Percentiles rank a stretch among this genome's conserved stretches.
Evolutionary conservation across 2,888 invertebrate genomes (phyloP).

Genomic region (Coleophora deauratella): DNA sequence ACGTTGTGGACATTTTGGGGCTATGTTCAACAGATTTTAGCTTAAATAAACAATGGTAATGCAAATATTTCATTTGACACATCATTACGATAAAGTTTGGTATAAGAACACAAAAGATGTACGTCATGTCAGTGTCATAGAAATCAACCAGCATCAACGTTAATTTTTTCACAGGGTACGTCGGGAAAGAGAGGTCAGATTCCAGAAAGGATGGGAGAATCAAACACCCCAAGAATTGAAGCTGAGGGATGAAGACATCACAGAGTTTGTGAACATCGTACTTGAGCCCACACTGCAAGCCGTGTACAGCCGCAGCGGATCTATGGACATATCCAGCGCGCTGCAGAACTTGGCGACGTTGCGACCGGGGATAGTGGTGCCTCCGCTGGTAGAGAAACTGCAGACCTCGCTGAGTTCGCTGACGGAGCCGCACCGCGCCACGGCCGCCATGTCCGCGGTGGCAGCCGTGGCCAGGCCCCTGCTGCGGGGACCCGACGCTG

Average conservation of each 20-base stretch:
- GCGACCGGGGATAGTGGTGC: slow-evolving; percentile 87
- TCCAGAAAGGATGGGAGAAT: slow-evolving; percentile 79
- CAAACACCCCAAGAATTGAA: slow-evolving; percentile 78
- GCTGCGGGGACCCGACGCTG: slow-evolving; percentile 67
- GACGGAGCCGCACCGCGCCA: slow-evolving; percentile 90
- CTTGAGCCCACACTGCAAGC: slow-evolving; percentile 84
- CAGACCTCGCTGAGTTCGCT: slow-evolving; percentile 87
- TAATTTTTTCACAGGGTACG: slow-evolving; percentile 61
- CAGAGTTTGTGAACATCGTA: slow-evolving; percentile 84
- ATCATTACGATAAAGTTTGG: no score
- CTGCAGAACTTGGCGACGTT: slow-evolving; percentile 85
- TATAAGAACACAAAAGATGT: no score
- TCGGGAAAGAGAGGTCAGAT: slow-evolving; percentile 76
- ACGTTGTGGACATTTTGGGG: no score
- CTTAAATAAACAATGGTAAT: no score
- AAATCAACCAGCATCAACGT: background rate
- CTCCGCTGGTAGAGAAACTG: slow-evolving; percentile 86
- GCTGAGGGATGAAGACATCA: slow-evolving; percentile 86
- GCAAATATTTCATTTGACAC: no score
- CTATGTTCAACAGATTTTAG: no score
- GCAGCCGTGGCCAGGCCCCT: slow-evolving; percentile 80
- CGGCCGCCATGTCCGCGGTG: slow-evolving; percentile 81
- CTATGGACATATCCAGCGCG: slow-evolving; percentile 77
- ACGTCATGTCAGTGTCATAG: no score
- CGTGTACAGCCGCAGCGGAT: slow-evolving; percentile 83